Base-by-base conservation (phyloP, 2,888 invertebrate species). In the Coremacera marginata region DNA sequence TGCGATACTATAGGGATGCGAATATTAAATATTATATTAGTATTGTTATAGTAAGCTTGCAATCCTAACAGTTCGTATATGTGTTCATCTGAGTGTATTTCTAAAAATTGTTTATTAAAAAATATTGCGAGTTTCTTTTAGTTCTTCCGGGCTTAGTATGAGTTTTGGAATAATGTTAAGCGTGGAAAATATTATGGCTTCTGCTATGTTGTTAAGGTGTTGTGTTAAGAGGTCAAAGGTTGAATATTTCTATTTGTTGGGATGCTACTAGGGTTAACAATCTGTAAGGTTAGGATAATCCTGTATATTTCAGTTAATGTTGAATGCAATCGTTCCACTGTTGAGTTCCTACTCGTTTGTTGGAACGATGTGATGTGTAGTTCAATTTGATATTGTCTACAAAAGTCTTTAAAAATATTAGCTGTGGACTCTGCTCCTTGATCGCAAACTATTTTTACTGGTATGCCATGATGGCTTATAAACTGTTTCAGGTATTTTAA, bases 341-440 rank as follows among this genome's bases (percentile, higher is more conserved):
- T n/a, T 16, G 55, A n/a, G 8, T 55, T 55, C 7, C 55, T 16
- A 55, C 55, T 55, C 5, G 55, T 55, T 55, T 55, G 55, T 55
- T 55, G 55, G 55, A 55, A 55, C 22, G 16, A 55, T 55, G 55
- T 55, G n/a, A 55, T 55, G 25, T 63, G 63, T 25, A 63, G 25
- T 19, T 63, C 25, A 22, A 63, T 63, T 63, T 63, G 25, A 25
- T 63, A 63, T 31, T 63, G 63, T 16, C 31, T 63, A 9, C 63
- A 63, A 25, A 63, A 63, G 63, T 63, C 63, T 63, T 63, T 63
- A 31, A 63, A 63, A 16, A 63, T 63, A 25, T 63, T 63, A 5
- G 63, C 63, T 9, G 63, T 63, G 27, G 25, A 63, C 25, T 63
- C 63, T 25, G 27, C 16, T 25, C 63, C 63, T 63, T 63, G 63